Base-by-base conservation (phyloP, 2,888 invertebrate species). In the Psococerastis gibbosa region DNA sequence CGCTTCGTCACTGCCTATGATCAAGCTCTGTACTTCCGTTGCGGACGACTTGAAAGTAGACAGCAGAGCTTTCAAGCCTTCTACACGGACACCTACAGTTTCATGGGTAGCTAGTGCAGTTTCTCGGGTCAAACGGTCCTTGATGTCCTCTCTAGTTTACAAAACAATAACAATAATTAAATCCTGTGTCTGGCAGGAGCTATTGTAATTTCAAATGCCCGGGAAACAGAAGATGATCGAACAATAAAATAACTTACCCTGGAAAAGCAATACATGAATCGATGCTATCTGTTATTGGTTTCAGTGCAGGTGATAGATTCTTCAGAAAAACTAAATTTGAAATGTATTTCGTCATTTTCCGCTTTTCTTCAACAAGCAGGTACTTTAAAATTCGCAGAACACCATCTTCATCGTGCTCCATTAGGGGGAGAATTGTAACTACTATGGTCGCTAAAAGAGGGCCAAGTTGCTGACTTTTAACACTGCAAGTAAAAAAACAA, bases 291-390 rank as follows among this genome's bases (percentile, higher is more conserved):
- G 44, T 47, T 3, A 50, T 47, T 23, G 41, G n/a, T 46, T 47
- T 45, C 35, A 44, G 45, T 13, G 38, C n/a, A n/a, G n/a, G 49
- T 38, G 51, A 44, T 22, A 47, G 45, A 49, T 80, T 75, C 43
- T 65, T 65, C 27, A 91, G 64, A 53, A 92, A 92, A 61, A 88
- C 88, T 23, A 92, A 64, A 57, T 91, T 88, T 1, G 78, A 69
- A 49, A 91, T 78, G 54, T 80, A 69, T 2, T 69, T 64, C 43
- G 74, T 70, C 22, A 87, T 57, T 32, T 71, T 60, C 41, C 69
- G 67, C 51, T 75, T 74, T 53, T 83, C 82, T 51, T 75, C 71
- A 1, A 85, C 60, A 2, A 89, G 70, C 11, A 91, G 66, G 56
- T 75, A 88, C 46, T 76, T 72, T 50, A 87, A 77, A 52, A 89